A percentile compares a stretch with the other conserved stretches of the same genome.
These are phyloP conservation scores for Habrosyne pyritoides DNA, from an alignment of 2,888 invertebrate genomes.

Conservation along the genomic window DNA sequence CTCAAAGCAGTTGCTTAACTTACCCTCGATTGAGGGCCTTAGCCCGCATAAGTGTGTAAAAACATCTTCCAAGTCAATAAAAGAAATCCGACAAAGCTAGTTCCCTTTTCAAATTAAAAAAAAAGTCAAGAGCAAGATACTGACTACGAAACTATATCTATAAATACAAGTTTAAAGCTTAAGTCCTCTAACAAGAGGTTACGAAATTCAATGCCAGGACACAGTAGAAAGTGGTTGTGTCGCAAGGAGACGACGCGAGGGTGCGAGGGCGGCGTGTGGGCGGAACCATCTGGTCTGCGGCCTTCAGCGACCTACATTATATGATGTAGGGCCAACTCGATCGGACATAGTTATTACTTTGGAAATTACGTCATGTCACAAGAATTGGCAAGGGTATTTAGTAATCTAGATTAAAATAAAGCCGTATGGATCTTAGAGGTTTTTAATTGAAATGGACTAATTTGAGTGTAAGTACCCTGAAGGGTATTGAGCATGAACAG, in stretches of 20 bases:
- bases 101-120: no score
- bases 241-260: slow-evolving; percentile 33
- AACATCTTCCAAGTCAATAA: no score
- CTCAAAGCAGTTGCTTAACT: no score
- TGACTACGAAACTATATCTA: not conserved
- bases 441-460: no score
- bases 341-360: slow-evolving; percentile 30
- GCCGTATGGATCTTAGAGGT: no score
- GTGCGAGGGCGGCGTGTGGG: slow-evolving; percentile 61
- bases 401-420: no score
- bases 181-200: slow-evolving; percentile 7
- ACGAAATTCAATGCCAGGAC: slow-evolving; percentile 19
- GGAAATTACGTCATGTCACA: slow-evolving; percentile 20
- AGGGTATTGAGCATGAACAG: no score
- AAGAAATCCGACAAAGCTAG: no score
- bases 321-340: slow-evolving; percentile 9
- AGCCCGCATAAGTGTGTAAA: no score
- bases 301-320: slow-evolving; percentile 53
- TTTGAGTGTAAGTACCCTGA: no score
- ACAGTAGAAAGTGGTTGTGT: slow-evolving; percentile 29
- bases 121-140: not conserved
- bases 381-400: slow-evolving; percentile 14
- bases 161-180: not conserved
- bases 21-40: no score
- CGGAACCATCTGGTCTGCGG: slow-evolving; percentile 58